Base-by-base conservation (phyloP, 2,113 vertebrate species). In the Anolis carolinensis region DNA sequence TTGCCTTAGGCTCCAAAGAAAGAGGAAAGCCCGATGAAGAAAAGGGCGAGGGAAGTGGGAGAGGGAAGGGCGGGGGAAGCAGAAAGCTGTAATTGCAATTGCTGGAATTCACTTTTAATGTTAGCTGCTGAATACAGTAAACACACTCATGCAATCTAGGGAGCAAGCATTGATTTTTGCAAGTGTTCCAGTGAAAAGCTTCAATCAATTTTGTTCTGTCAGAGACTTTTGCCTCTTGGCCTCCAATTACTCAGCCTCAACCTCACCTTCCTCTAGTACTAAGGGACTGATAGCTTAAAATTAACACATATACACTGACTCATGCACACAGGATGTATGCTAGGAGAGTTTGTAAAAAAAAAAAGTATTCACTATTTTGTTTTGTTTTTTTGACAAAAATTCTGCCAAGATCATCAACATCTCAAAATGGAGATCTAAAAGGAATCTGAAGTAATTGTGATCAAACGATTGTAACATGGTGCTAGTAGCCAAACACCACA, bases 71-170 rank as follows among this genome's bases (percentile, higher is more conserved):
- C 89, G 81, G 89, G 62, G 0, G 62, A 85, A 92, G 86, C 91
- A 90, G 92, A 93, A 91, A 92, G 93, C 90, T 91, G 92, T 93
- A 94, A 95, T 94, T 95, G 92, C 94, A 93, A 86, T 95, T 94
- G 93, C 91, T 94, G 94, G 93, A 95, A 95, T 92, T 93, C 92
- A 85, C 93, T 94, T 92, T 91, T 93, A 93, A 94, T 89, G 93
- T 92, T 88, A 70, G 89, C 86, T 93, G 90, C 93, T 91, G 93
- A 94, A 92, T 92, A 92, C 79, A 83, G 91, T 91, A 91, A 91
- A 92, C 87, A 86, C 82, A 79, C 82, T 85, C 44, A 1, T 0
- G 1, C 36, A 79, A 90, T 88, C 92, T 86, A 88, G 91, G 92
- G 91, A 94, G 91, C 90, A 92, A 86, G 88, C 72, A 94, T 93